Percentiles rank a stretch among this genome's conserved stretches.
Conservation (phyloP, 1,140 invertebrate species). For the Teleopsis dalmanni region DNA sequence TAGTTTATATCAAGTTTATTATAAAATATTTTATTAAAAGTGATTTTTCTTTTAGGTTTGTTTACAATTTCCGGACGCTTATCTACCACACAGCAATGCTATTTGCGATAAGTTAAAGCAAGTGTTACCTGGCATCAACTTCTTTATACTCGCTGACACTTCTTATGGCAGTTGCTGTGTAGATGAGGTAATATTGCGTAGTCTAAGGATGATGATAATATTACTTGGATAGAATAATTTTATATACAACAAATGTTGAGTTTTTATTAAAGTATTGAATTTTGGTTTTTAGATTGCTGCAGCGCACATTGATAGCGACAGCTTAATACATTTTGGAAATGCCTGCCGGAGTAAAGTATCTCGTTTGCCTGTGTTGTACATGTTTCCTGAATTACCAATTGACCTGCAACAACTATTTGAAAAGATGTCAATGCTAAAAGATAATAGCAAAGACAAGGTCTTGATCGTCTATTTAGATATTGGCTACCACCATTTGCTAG, state of each 20-base stretch:
- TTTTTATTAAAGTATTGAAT: slow-evolving; percentile 1
- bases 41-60: slow-evolving; percentile 58
- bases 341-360: slow-evolving; percentile 73
- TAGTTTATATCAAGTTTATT: slow-evolving; percentile 24
- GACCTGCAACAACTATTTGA: slow-evolving; percentile 39
- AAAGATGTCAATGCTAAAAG: slow-evolving; percentile 25
- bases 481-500: slow-evolving; percentile 57
- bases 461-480: slow-evolving; percentile 69
- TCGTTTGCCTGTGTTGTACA: slow-evolving; percentile 63
- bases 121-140: slow-evolving; percentile 45
- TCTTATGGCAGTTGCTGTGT: slow-evolving; percentile 93
- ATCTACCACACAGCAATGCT: slow-evolving; percentile 61
- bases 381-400: slow-evolving; percentile 56
- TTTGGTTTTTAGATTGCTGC: slow-evolving; percentile 52
- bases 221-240: neutral
- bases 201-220: neutral
- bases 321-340: slow-evolving; percentile 85
- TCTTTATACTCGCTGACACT: slow-evolving; percentile 87
- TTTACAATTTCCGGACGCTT: slow-evolving; percentile 83
- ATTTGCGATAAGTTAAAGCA: slow-evolving; percentile 55
- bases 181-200: slow-evolving; percentile 69
- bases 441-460: slow-evolving; percentile 37
- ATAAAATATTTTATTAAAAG: slow-evolving; percentile 11
- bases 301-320: slow-evolving; percentile 74
- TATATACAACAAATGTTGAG: neutral